Base-by-base conservation (phyloP, 1,140 invertebrate species). In the Drosophila miranda region DNA sequence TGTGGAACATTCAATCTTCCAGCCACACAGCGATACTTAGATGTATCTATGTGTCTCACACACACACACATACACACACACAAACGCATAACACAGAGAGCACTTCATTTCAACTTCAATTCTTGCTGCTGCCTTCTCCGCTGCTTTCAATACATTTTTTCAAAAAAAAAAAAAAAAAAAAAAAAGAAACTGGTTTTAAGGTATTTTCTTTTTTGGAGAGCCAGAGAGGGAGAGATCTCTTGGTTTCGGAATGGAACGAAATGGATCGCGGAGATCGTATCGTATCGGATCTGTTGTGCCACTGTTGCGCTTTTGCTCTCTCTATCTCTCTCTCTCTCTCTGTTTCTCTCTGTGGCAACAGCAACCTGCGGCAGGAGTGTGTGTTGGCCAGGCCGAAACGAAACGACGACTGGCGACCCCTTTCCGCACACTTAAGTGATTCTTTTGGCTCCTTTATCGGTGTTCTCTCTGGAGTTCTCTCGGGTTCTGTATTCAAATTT, bases 111-210 rank as follows among this genome's bases (percentile, higher is more conserved):
- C 69, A 81, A 87, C 81, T 87, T 86, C 82, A 87, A 77, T 86
- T 86, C 77, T 81, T 77, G 63, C 64, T 62, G 55, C 57, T 56
- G 50, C 58, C 45, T 60, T 51, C 66, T 78, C 55, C 71, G 70
- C 78, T 57, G 75, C 79, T 87, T 87, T 75, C 75, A 88, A 75
- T 78, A 88, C 75, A 67, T 72, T 78, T 84, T 84, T 84, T 76
- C 59, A 55, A 84, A 86, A 83, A 59, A 70, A 70, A 38, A 57
- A 43, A 62, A 52, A 64, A 61, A 59, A 73, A 54, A 64, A 53
- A 74, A 59, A 73, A 61, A 73, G 48, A 74, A 90, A 90, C 89
- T 89, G 89, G 89, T 90, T 90, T 90, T 90, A 88, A 90, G 89
- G 84, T 90, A 83, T 86, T 88, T 82, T 88, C 78, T 88, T 89